Percentiles rank a stretch among this genome's conserved stretches.
Conservation (phyloP, 1,140 invertebrate genomes). For the Tyrophagus putrescentiae region DNA sequence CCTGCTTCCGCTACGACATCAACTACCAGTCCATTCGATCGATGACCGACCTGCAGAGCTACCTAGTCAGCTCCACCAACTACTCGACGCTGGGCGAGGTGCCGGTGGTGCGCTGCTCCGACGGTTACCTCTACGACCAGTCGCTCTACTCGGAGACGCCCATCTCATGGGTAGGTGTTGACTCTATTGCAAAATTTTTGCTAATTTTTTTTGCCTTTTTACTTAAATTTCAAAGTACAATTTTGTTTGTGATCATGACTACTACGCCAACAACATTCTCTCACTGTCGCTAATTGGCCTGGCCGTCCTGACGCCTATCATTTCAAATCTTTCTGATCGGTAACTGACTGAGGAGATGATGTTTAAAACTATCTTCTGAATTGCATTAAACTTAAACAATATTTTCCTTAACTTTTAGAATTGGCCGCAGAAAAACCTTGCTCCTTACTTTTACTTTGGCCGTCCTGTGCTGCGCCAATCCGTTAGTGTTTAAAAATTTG, state of each 20-base stretch:
- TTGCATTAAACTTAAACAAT: not conserved
- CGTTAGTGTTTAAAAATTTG: slow-evolving; percentile 23
- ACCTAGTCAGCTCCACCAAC: not conserved
- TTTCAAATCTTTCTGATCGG: slow-evolving; percentile 50
- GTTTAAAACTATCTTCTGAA: not conserved
- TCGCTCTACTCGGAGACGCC: slow-evolving; percentile 33
- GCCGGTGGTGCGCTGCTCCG: slow-evolving; percentile 31
- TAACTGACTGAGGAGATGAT: slow-evolving; percentile 33
- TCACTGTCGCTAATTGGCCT: slow-evolving; percentile 52
- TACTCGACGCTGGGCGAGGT: slow-evolving; percentile 26
- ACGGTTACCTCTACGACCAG: slow-evolving; percentile 34
- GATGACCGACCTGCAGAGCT: not conserved
- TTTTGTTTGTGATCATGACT: slow-evolving; percentile 48
- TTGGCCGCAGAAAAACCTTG: slow-evolving; percentile 17
- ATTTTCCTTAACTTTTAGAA: too few species aligned
- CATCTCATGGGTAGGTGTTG: slow-evolving; percentile 33
- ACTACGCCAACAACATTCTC: slow-evolving; percentile 46
- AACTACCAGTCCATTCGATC: slow-evolving; percentile 21
- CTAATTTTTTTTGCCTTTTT: slow-evolving; percentile 16
- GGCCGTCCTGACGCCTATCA: slow-evolving; percentile 51
- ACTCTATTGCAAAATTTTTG: not conserved
- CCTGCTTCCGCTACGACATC: slow-evolving; percentile 27
- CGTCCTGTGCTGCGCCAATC: slow-evolving; percentile 16
- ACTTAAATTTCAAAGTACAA: slow-evolving; percentile 40
- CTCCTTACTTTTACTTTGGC: not conserved